Conservation (phyloP, 2,888 invertebrate species). For the Ctena decussata region DNA sequence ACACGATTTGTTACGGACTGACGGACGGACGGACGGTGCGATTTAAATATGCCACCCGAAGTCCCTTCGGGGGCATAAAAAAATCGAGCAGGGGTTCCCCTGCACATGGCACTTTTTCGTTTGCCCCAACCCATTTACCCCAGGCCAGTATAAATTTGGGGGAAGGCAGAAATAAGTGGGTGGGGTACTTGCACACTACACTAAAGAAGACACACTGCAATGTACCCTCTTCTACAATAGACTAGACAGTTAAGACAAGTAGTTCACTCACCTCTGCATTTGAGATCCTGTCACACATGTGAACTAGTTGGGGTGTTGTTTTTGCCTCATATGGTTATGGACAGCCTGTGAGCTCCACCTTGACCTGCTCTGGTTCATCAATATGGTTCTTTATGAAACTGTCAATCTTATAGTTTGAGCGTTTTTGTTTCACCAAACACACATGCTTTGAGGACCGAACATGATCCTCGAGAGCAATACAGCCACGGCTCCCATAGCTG, state of each 20-base stretch:
- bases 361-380: neutral
- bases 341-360: too few relatives aligned
- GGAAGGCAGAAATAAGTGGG: neutral
- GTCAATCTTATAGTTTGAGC: neutral
- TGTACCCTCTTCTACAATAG: neutral
- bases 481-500: neutral
- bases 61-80: too few relatives aligned
- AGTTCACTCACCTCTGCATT: slow-evolving; percentile 4
- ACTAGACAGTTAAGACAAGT: neutral
- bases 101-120: neutral
- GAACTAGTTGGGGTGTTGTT: neutral
- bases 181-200: neutral
- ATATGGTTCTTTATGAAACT: slow-evolving; percentile 3
- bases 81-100: neutral
- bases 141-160: neutral
- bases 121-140: neutral
- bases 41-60: too few relatives aligned
- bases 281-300: slow-evolving; percentile 21
- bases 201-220: neutral
- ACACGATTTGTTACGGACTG: too few relatives aligned
- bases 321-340: too few relatives aligned
- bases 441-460: neutral
- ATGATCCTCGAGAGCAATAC: neutral
- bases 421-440: neutral
- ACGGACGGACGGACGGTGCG: too few relatives aligned